Base-by-base conservation (phyloP, 2,888 invertebrate genomes). In the Caenorhabditis afra region DNA sequence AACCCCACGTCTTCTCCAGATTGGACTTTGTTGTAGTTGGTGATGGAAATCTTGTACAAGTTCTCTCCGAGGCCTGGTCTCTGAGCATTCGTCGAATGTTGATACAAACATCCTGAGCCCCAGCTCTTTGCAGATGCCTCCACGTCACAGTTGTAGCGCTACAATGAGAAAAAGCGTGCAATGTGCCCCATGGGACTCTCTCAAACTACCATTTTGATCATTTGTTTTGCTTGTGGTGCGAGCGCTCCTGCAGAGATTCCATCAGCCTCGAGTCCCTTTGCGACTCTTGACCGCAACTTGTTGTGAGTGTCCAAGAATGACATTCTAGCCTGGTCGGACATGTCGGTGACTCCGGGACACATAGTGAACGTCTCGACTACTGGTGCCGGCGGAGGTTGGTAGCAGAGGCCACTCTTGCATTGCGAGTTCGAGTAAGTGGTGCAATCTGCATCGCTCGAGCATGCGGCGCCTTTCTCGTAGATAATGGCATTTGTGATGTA, bases 71-170 rank as follows among this genome's bases (percentile, higher is more conserved):
- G 22, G n/a, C 73, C 73, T 16, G 66, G 62, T 45, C 79, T 50
- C 20, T 64, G 64, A 3, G 71, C 53, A 18, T 14, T 29, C 1
- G 59, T 62, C 1, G 84, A 84, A 41, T 84, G 83, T 1, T 64
- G 39, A 22, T 73, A 79, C 8, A 64, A 10, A 52, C 84, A 84
- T 20, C 68, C 58, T 22, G 77, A 14, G 16, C 80, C 80, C 83
- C 81, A 84, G 16, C 55, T 39, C 59, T 82, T 75, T 2, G 85
- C 85, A n/a, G 57, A 62, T 11, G 41, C 58, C 70, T 85, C 83
- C 16, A 84, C 50, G 12, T 59, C 52, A 23, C 81, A 81, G 45
- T 67, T 67, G 61, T 78, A 82, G 20, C 55, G 45, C 73, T 77
- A 22, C 37, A 75, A 67, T 23, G 3, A 18, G 35, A 44, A 45